A percentile compares a stretch with the other conserved stretches of the same genome.
These are phyloP conservation scores for Dreissena rostriformis DNA, from an alignment of 1,140 invertebrate species.

Conservation along the genomic window DNA sequence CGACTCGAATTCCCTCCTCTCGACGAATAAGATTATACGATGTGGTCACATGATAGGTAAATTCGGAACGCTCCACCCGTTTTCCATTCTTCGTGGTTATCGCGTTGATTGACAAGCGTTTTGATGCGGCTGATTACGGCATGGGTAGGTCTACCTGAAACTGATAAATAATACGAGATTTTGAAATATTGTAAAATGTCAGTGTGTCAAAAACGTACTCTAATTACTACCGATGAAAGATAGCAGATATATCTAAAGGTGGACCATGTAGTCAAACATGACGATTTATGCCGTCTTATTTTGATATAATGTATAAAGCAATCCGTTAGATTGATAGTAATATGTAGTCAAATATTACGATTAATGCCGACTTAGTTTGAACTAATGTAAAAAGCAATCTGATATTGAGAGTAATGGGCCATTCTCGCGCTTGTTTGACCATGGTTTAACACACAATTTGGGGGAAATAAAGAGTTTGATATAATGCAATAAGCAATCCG, in stretches of 20 bases:
- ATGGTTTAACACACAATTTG: too few relatives aligned
- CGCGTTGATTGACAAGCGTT: slow-evolving; percentile 29
- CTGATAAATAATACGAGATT: slow-evolving; percentile 39
- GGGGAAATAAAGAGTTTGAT: too few relatives aligned
- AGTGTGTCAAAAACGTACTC: slow-evolving; percentile 1
- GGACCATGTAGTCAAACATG: too few relatives aligned
- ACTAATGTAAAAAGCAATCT: too few relatives aligned
- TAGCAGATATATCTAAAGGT: neutral
- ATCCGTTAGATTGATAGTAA: too few relatives aligned
- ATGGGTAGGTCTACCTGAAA: slow-evolving; percentile 36
- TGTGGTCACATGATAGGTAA: slow-evolving; percentile 16
- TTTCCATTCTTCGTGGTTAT: slow-evolving; percentile 18
- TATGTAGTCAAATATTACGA: too few relatives aligned
- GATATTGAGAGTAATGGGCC: too few relatives aligned
- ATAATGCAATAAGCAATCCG: too few relatives aligned
- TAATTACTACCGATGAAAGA: slow-evolving; percentile 1
- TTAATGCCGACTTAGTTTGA: too few relatives aligned
- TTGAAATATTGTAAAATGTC: slow-evolving; percentile 39
- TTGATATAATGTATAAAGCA: too few relatives aligned
- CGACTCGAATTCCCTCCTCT: neutral
- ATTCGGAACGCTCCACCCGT: slow-evolving; percentile 16
- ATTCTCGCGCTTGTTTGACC: too few relatives aligned
- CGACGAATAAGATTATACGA: neutral
- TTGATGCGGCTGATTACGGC: slow-evolving; percentile 35
- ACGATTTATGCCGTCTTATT: too few relatives aligned